Conservation (phyloP, 2,888 invertebrate genomes). For the Maniola hyperantus region DNA sequence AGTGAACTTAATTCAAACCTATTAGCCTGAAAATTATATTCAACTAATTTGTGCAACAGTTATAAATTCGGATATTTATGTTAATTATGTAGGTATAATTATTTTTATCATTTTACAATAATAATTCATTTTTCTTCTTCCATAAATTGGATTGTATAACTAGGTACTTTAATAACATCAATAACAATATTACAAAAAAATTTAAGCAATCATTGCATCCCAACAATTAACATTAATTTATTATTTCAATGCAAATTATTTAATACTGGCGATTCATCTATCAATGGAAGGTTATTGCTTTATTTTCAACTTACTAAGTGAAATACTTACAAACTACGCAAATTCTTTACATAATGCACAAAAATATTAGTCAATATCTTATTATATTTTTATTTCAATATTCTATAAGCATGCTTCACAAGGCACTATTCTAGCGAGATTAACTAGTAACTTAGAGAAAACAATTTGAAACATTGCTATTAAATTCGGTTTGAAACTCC, state of each 20-base stretch:
- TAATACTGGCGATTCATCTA: slow-evolving; percentile 67
- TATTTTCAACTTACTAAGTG: slow-evolving; percentile 48
- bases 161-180: slow-evolving; percentile 23
- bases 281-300: slow-evolving; percentile 74
- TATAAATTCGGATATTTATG: neutral
- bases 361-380: slow-evolving; percentile 69
- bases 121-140: slow-evolving; percentile 4
- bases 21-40: neutral
- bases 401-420: slow-evolving; percentile 78
- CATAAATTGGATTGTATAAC: slow-evolving; percentile 15
- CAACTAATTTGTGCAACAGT: slow-evolving; percentile 12
- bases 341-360: slow-evolving; percentile 64
- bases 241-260: slow-evolving; percentile 40
- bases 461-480: slow-evolving; percentile 63
- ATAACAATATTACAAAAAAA: slow-evolving; percentile 33
- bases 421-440: slow-evolving; percentile 82
- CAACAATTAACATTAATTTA: slow-evolving; percentile 29
- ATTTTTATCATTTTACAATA: slow-evolving; percentile 2
- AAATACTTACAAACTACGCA: slow-evolving; percentile 39
- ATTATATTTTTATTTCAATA: slow-evolving; percentile 54
- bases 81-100: too few relatives aligned
- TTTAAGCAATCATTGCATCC: slow-evolving; percentile 24
- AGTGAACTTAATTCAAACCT: neutral
- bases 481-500: slow-evolving; percentile 79
- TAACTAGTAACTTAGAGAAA: slow-evolving; percentile 60